Base-by-base conservation (phyloP, 2,888 invertebrate genomes). In the Falcaria lacertinaria region DNA sequence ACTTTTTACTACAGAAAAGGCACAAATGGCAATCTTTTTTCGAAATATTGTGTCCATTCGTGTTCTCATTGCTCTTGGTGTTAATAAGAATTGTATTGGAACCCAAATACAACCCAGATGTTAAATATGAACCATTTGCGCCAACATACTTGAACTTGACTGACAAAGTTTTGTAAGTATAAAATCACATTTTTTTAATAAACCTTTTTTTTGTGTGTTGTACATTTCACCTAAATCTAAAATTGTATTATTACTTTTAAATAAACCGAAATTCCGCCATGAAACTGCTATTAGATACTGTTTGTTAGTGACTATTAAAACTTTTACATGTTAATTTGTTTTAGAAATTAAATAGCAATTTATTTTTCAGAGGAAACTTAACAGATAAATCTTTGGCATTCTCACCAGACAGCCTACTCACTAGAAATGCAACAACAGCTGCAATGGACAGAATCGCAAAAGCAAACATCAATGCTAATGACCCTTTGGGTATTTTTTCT, bases 1-100 rank as follows among this genome's bases (percentile, higher is more conserved):
- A 96, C 74, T 93, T 93, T 87, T 76, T 93, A 7, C 86, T 96
- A 7, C 95, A 96, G 84, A 93, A 90, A 77, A 89, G 95, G 54
- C 94, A 94, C 77, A 93, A 93, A 71, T 77, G 92, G 63, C 93
- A 94, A 77, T 93, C 95, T 3, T 44, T 91, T 4, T 84, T 95
- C 52, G 96, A 96, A 84, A 90, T 96, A 52, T 66, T 92, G 22
- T 87, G 93, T 41, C 95, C 95, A 43, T 91, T 93, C 28, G 69
- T 94, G 54, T 94, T 95, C 78, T 91, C 93, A 6, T 69, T 93
- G 41, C 89, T 96, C 52, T 79, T 96, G 58, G 93, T 96, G 44
- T 62, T 94, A 17, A 92, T 96, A 61, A 90, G 96, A 66, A 91
- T 92, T 51, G 79, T 94, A 40, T 94, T 95, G 4, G 90, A 91